Evolutionary conservation across 2,888 invertebrate species (phyloP), one percentile per base, ranked within the genome.

Genomic region (Thera obeliscata): DNA sequence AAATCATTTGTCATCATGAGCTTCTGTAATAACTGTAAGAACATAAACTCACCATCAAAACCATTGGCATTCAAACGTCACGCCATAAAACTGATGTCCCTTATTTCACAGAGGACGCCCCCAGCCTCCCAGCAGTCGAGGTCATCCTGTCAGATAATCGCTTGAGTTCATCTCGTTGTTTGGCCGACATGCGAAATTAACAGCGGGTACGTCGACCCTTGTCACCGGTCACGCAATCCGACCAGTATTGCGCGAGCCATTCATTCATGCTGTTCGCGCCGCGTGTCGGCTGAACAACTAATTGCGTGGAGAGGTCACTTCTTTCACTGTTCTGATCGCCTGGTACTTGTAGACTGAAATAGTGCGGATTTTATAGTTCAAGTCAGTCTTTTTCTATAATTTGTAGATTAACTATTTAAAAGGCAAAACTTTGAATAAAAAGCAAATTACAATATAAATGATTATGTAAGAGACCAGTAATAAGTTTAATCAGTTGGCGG

Each of bases 111-210:
- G 33, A 52, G 33, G 52, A 33, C 43, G 8, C 43, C 2, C 43
- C 43, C 9, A 46, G 43, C 9, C n/a, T 48, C 52, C 41, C 52
- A 61, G 60, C 22, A 38, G 56, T 60, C 60, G 62, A 67, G 50
- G 64, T 68, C 64, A 54, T 55, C 49, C 64, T 63, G 65, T 64
- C 65, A 66, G 71, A 71, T 71, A 69, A 74, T 71, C 73, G 64
- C 61, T 55, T 8, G 65, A 66, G 71, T 76, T 73, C 72, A 73
- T 73, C 66, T 70, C 72, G 74, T 69, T 74, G 75, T 79, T 78
- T 77, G 83, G 82, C 82, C 35, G 69, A 69, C 69, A 69, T 80
- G 81, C 75, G 82, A 86, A 85, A 86, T 86, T 85, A 85, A 86
- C 86, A 84, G 80, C 65, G 69, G 64, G 71, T 72, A 79, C 78